phyloP scores from a whole-genome alignment of 2,113 vertebrate genomes.

The Carollia perspicillata region DNA sequence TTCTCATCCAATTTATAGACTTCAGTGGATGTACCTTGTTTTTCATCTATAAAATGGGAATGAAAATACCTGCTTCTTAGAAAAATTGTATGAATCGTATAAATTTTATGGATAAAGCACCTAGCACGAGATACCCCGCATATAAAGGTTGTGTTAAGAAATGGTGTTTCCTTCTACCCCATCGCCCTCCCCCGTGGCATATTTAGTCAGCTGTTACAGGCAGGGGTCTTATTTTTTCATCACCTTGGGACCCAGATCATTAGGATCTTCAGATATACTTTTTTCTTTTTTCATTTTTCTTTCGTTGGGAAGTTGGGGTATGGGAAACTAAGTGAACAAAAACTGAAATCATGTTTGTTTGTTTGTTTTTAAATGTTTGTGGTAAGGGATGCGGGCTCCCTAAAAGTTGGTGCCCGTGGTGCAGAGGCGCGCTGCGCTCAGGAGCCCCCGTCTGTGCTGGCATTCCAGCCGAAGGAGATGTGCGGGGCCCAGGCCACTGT shows the following conservation, averaged over 20 bases:
- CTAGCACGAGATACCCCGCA: background rate
- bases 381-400: background rate
- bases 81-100: background rate
- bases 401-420: background rate
- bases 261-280: background rate
- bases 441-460: background rate
- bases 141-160: slow-evolving; percentile 15
- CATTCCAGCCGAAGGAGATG: background rate
- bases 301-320: background rate
- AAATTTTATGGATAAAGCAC: background rate
- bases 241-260: background rate
- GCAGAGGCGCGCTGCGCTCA: background rate
- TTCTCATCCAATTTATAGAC: background rate
- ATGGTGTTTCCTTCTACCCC: background rate
- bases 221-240: background rate
- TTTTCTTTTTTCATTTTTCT: background rate
- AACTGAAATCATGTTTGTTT: background rate
- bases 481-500: background rate
- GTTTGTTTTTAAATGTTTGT: background rate
- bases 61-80: background rate
- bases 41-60: slow-evolving; percentile 10
- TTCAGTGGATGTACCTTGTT: background rate
- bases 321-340: background rate
- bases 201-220: background rate
- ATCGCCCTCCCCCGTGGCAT: background rate